Percentiles rank a stretch among this genome's conserved stretches.
Evolutionary conservation across 2,888 invertebrate genomes (phyloP).

Genomic region (Gastrophysa polygoni): DNA sequence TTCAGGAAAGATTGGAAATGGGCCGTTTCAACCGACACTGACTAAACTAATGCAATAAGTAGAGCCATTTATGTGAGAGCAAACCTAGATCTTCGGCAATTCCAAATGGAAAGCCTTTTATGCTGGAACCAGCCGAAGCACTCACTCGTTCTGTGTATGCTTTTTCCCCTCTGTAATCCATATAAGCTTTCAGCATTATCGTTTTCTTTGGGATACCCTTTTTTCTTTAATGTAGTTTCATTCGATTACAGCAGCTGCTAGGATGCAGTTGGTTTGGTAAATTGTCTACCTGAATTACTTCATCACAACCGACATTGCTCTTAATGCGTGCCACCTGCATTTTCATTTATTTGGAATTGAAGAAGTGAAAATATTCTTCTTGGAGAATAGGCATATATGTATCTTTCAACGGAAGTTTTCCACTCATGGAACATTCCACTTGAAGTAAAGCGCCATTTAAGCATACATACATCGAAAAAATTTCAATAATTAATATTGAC

Average conservation of each 20-base stretch:
- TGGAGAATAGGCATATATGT: no score
- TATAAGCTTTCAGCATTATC: slow-evolving; percentile 43
- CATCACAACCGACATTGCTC: not conserved
- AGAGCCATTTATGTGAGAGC: slow-evolving; percentile 52
- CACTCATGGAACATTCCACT: no score
- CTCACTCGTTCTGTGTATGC: slow-evolving; percentile 39
- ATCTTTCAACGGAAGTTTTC: no score
- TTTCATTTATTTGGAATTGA: no score
- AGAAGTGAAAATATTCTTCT: no score
- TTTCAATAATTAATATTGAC: no score
- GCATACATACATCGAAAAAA: no score
- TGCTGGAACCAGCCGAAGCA: slow-evolving; percentile 41
- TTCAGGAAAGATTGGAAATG: slow-evolving; percentile 19
- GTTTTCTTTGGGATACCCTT: slow-evolving; percentile 37
- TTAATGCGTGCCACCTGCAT: no score
- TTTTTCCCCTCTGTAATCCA: slow-evolving; percentile 39
- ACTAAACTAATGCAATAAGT: slow-evolving; percentile 52
- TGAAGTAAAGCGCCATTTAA: no score
- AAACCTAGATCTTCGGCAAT: slow-evolving; percentile 50
- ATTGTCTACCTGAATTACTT: not conserved
- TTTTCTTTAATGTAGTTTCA: slow-evolving; percentile 37
- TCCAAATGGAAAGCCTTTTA: slow-evolving; percentile 51
- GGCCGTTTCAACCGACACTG: slow-evolving; percentile 41
- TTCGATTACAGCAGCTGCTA: slow-evolving; percentile 29
- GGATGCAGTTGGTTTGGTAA: not conserved